These are phyloP conservation scores for Epizoanthus scotinus DNA, from an alignment of 92 coral and sea anemone genomes.

Conservation along the genomic window DNA sequence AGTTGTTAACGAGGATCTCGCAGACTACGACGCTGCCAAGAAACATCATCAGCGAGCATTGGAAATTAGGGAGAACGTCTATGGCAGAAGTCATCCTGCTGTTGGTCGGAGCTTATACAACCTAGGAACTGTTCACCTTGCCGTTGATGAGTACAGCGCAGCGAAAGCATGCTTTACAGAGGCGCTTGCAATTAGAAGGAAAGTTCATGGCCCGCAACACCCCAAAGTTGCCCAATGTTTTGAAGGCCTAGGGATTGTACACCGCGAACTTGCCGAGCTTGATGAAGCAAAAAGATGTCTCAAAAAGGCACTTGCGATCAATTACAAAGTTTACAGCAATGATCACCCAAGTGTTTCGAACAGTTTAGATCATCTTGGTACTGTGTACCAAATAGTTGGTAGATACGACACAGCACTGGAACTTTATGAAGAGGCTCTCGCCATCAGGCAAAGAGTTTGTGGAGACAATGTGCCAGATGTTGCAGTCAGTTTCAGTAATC, in stretches of 20 bases:
- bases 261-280: conserved; percentile 41
- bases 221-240: conserved; percentile 33
- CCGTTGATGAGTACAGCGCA: conserved; percentile 21
- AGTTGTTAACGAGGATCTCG: conserved; percentile 18
- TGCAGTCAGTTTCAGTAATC: conserved; percentile 48
- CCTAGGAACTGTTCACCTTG: conserved; percentile 40
- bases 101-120: conserved; percentile 39
- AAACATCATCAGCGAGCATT: conserved; percentile 21
- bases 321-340: conserved; percentile 10
- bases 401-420: conserved; percentile 19
- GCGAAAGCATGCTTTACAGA: conserved; percentile 32
- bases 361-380: conserved; percentile 36
- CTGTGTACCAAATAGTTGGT: conserved; percentile 33
- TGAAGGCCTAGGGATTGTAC: conserved; percentile 34
- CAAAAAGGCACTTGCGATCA: conserved; percentile 33
- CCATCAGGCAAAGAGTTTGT: conserved; percentile 37
- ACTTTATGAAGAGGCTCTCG: conserved; percentile 46
- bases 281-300: conserved; percentile 29
- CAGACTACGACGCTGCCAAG: conserved; percentile 41
- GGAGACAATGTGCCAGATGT: conserved; percentile 32
- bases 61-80: conserved; percentile 10
- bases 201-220: conserved; percentile 18
- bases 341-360: conserved; percentile 32
- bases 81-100: conserved; percentile 27
- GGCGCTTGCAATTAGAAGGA: conserved; percentile 15